phyloP scores from a whole-genome alignment of 2,113 vertebrate genomes.

The Mustela nigripes region DNA sequence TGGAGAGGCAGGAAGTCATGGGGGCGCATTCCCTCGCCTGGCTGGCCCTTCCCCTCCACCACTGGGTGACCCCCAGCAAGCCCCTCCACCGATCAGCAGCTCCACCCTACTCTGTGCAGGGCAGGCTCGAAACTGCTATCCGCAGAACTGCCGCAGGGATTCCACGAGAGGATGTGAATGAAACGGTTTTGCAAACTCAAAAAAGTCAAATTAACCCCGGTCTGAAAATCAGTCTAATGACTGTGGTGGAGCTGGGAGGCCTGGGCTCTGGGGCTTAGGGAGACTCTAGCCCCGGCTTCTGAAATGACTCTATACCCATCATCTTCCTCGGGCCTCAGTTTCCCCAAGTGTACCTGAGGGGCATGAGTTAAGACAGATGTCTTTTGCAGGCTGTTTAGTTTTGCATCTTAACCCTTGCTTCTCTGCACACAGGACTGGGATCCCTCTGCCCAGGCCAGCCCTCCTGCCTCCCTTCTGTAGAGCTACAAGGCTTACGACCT shows the following conservation, averaged over 20 bases:
- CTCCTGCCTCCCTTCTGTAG: background rate
- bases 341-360: background rate
- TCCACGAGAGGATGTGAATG: background rate
- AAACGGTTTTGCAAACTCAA: background rate
- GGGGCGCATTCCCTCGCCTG: background rate
- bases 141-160: background rate
- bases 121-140: background rate
- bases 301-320: background rate
- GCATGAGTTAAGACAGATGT: background rate
- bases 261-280: background rate
- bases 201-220: background rate
- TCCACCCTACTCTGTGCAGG: background rate
- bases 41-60: background rate
- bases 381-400: background rate
- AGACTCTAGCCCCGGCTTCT: background rate
- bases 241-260: too few species aligned
- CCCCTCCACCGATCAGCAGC: background rate
- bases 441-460: background rate
- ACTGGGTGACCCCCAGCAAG: background rate
- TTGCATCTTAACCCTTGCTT: background rate
- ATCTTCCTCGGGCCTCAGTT: background rate
- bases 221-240: constrained; percentile 1
- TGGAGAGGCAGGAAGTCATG: background rate
- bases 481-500: background rate
- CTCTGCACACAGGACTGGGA: background rate